phyloP scores from a whole-genome alignment of 2,797 vertebrate genomes.

The Sebastolobus alascanus region DNA sequence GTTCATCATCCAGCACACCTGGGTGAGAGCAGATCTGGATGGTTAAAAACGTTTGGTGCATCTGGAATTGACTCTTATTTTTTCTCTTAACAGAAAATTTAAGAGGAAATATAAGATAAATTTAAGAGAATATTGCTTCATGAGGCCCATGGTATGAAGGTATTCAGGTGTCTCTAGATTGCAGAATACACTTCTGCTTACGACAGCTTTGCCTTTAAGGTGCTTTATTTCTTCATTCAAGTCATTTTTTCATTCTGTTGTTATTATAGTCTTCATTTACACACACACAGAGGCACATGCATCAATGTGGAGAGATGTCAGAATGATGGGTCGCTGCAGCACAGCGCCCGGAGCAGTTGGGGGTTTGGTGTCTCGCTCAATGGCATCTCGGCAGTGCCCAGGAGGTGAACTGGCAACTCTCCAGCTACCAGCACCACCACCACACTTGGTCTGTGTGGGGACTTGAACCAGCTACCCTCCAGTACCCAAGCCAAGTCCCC shows the following conservation, averaged over 20 bases:
- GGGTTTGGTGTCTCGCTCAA: background rate
- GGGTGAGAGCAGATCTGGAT: too few relatives aligned
- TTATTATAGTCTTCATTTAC: background rate
- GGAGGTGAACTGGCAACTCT: background rate
- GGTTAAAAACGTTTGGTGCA: background rate
- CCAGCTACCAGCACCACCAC: background rate
- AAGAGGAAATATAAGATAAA: background rate
- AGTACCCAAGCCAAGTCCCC: background rate
- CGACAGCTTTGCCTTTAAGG: background rate
- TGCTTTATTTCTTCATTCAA: background rate
- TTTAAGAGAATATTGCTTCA: background rate
- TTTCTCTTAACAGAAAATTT: background rate
- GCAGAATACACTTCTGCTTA: background rate
- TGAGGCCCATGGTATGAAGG: background rate
- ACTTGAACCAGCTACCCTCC: background rate
- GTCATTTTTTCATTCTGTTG: background rate
- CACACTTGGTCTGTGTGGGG: background rate
- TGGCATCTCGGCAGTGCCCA: background rate
- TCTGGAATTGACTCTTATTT: background rate
- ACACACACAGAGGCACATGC: background rate
- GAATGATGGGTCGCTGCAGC: background rate
- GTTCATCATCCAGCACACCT: too few relatives aligned
- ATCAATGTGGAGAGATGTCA: background rate
- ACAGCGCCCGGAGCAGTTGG: background rate
- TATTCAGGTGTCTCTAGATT: constrained; percentile 13